Conservation (phyloP, 2,888 invertebrate species). For the Syritta pipiens region DNA sequence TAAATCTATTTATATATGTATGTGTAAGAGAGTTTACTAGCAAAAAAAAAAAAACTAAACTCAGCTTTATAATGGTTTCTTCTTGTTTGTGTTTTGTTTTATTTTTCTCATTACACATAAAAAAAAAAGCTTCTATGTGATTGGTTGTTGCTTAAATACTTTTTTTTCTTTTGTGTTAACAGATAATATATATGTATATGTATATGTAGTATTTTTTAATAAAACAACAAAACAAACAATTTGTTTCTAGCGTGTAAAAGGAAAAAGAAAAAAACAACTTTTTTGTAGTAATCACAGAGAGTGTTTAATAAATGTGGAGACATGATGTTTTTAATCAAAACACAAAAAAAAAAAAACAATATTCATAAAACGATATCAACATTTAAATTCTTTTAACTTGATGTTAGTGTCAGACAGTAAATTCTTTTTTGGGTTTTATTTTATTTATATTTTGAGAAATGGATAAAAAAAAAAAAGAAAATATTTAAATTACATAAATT, state of each 20-base stretch:
- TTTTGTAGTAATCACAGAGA: constrained; percentile 52
- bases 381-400: constrained; percentile 27
- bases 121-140: constrained; percentile 10
- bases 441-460: constrained; percentile 21
- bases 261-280: constrained; percentile 29
- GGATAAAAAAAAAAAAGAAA: constrained; percentile 3
- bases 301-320: no score
- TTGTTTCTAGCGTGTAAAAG: constrained; percentile 45
- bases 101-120: background rate
- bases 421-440: no score
- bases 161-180: constrained; percentile 27
- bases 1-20: constrained; percentile 33
- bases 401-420: no score
- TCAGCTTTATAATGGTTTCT: constrained; percentile 51
- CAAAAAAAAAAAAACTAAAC: no score
- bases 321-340: background rate
- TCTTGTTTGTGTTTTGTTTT: constrained; percentile 21
- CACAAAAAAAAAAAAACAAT: background rate
- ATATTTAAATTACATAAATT: constrained; percentile 46
- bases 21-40: constrained; percentile 43
- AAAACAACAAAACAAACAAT: constrained; percentile 5
- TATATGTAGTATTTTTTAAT: background rate
- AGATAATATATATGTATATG: constrained; percentile 6
- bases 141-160: constrained; percentile 53
- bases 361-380: constrained; percentile 49